Evolutionary conservation across 2,888 invertebrate species (phyloP), one percentile per base, ranked within the genome.

Genomic region (Serripes groenlandicus): DNA sequence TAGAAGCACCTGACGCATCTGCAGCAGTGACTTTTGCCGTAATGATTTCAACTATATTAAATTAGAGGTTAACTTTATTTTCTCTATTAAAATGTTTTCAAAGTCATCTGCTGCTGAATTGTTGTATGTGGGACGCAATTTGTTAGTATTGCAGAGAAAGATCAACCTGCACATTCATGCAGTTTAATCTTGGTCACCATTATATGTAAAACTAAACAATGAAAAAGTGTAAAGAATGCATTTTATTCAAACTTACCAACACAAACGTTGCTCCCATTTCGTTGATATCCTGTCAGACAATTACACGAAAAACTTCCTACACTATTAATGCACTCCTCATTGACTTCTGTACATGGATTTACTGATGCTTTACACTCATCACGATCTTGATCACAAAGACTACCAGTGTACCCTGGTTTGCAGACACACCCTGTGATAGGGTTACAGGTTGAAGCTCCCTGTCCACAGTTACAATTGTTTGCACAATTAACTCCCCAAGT

Each of bases 361-460:
- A 64, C 42, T n/a, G 75, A 56, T 1, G 69, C 52, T 0, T 9
- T 68, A 78, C 89, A 89, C 37, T 89, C 89, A 56, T 89, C 66
- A 7, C 76, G 68, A 49, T 89, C 87, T 15, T 71, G 64, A 28
- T 86, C 82, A 82, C 89, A 89, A 21, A 77, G 78, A 15, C 18
- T 54, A 1, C 89, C 89, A 1, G 56, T 74, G 88, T 88, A 89
- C 0, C 89, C 89, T 2, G 54, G 28, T 1, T 56, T 54, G 79
- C 89, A 89, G 9, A 85, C 83, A 78, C 89, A 89, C 1, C 89
- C 89, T 0, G 54, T 79, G 1, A 79, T 73, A 4, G 78, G 35
- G 54, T 85, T 75, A 81, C 89, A 89, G 1, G 35, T 52, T 3
- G 11, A 21, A 3, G 84, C 78, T 23, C 89, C 89, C 9, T 62